Evolutionary conservation across 2,888 invertebrate species (phyloP), one percentile per base, ranked within the genome.

Genomic region (Torymus texanus): DNA sequence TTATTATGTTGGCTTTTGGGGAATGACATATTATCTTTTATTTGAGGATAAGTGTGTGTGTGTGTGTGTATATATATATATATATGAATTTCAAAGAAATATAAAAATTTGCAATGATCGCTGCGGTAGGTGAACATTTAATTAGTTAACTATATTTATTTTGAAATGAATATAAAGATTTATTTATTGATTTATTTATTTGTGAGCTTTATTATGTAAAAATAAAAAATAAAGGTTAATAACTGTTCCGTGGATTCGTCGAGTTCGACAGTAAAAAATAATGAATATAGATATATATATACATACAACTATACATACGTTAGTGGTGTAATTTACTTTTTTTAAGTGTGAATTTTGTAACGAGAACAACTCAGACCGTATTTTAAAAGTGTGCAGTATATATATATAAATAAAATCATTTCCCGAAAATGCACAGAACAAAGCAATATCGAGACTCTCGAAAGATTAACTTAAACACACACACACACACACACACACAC

Each of bases 331-430:
- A 58, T 63, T 63, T 58, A 16, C 18, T 41, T 56, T 14, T 41
- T 77, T 77, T 13, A 59, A 70, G 59, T 67, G 67, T 62, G 61
- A 73, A 73, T 61, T 78, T 67, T 67, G 55, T 78, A 68, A 68
- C 18, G 12, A 67, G 11, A 41, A 62, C 14, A 4, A 67, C 8
- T 21, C 14, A 61, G 2, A 16, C 1, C 41, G 41, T 41, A 41
- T 41, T 41, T 41, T 41, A 41, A 41, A 41, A 8, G 41, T 41
- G 41, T 41, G 14, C 14, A 62, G 21, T 71, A 41, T 53, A 16
- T 51, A 53, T 18, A 29, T 18, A 14, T 18, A 11, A 16, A 16
- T 51, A 53, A 29, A 29, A 14, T n/a, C 59, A 29, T 0, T 24
- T 51, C 41, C 16, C 8, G 29, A n/a, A 21, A 73, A 24, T 21